phyloP scores from a whole-genome alignment of 2,113 vertebrate genomes.

The Rhinogobius similis region DNA sequence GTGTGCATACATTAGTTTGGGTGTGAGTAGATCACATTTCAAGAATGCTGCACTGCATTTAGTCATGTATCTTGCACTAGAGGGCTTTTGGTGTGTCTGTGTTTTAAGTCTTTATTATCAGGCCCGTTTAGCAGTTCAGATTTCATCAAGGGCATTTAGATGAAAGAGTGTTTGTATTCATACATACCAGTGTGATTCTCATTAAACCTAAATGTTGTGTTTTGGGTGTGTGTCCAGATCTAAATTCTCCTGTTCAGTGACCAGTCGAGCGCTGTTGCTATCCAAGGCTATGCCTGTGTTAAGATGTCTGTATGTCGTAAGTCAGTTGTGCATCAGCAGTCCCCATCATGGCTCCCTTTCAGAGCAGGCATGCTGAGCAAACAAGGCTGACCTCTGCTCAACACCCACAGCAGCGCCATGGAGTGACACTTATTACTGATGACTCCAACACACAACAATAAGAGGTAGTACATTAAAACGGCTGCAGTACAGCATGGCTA shows the following conservation, averaged over 20 bases:
- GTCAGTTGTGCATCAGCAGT: constrained; percentile 61
- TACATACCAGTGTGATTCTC: background rate
- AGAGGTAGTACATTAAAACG: constrained; percentile 24
- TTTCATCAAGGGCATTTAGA: constrained; percentile 22
- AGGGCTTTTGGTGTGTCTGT: constrained; percentile 33
- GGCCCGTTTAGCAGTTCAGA: constrained; percentile 11
- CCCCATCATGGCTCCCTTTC: constrained; percentile 58
- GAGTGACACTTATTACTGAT: constrained; percentile 54
- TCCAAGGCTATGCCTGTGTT: constrained; percentile 48
- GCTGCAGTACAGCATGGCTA: background rate
- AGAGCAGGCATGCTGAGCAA: constrained; percentile 57
- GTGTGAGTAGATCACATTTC: constrained; percentile 41
- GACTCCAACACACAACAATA: constrained; percentile 29
- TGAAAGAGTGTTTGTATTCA: background rate
- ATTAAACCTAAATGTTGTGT: background rate
- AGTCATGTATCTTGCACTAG: constrained; percentile 18
- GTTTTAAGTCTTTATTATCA: constrained; percentile 17
- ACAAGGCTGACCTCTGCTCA: constrained; percentile 61
- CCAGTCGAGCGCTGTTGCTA: constrained; percentile 22
- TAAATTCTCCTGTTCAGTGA: background rate
- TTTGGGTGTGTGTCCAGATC: background rate
- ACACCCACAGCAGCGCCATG: constrained; percentile 38
- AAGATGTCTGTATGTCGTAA: constrained; percentile 60
- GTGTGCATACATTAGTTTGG: constrained; percentile 5
- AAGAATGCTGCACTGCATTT: constrained; percentile 36